Base-by-base conservation (phyloP, 2,888 invertebrate genomes). In the Dolichomitus sp. region DNA sequence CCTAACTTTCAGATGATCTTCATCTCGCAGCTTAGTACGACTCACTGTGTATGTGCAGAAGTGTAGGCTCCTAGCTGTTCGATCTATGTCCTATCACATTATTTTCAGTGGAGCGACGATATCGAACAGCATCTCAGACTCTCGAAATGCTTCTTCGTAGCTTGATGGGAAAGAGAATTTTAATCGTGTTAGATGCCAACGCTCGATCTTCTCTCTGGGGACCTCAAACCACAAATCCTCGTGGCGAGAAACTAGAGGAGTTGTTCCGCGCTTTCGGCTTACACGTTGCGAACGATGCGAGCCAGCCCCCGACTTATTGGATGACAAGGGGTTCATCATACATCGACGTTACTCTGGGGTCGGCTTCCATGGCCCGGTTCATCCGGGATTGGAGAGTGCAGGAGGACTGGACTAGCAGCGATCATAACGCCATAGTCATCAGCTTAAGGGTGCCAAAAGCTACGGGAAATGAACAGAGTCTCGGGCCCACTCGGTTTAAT, bases 61-160 rank as follows among this genome's bases (percentile, higher is more conserved):
- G n/a, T n/a, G n/a, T n/a, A n/a, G n/a, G n/a, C n/a, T n/a, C n/a
- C n/a, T 68, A 40, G 73, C 65, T 45, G 78, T 54, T 81, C 81
- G 11, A 76, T 84, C 45, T 85, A 82, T 27, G 86, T 61, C 61
- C 73, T 85, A 0, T 73, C 76, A n/a, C n/a, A n/a, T n/a, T n/a
- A n/a, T n/a, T n/a, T n/a, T n/a, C n/a, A n/a, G n/a, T 81, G 50
- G 48, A 30, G 45, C 0, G 74, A 85, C 9, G 72, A 78, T 1
- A 70, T 79, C 5, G 69, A 74, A 59, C 23, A 4, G 48, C 81
- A 84, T 68, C 73, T 83, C 65, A 65, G 61, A 6, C 76, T 42
- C 78, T 83, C 66, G 81, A 76, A 2, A 30, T 2, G 50, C 79
- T 83, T 40, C 54, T 17, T 33, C 7, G 33, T 1, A 33, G 33